Conservation (phyloP, 2,888 invertebrate species). For the Coecobrya sp. region DNA sequence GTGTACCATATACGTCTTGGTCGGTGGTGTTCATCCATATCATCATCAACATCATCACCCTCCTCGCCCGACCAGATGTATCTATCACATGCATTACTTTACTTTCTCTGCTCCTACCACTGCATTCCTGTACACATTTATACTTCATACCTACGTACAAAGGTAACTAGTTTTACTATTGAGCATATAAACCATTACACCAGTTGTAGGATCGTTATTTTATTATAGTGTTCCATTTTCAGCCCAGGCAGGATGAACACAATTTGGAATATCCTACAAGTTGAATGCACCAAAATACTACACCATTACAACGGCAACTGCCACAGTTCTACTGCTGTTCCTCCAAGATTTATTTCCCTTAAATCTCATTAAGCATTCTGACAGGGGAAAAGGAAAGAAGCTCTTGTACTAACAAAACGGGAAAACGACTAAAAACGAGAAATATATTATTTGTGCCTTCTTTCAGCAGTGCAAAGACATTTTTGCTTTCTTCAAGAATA, state of each 20-base stretch:
- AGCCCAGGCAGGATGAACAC: conserved; percentile 51
- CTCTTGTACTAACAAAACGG: conserved; percentile 46
- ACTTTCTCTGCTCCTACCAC: neutral
- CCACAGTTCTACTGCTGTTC: conserved; percentile 34
- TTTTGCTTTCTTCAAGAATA: conserved; percentile 51
- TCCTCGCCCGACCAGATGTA: neutral
- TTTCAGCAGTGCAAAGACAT: conserved; percentile 22
- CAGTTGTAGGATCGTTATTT: neutral
- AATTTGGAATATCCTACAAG: conserved; percentile 39
- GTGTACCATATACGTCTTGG: conserved; percentile 24
- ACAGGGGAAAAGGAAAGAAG: conserved; percentile 75
- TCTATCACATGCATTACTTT: neutral
- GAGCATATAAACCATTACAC: too few relatives aligned
- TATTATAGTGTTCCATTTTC: conserved; percentile 51
- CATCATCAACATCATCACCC: neutral
- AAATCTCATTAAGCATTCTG: conserved; percentile 85
- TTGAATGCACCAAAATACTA: conserved; percentile 42
- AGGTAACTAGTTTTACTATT: neutral
- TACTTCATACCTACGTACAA: neutral
- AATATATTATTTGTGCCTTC: conserved; percentile 28
- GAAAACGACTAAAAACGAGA: conserved; percentile 31
- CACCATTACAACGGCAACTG: conserved; percentile 53
- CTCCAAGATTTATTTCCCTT: conserved; percentile 83
- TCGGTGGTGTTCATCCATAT: conserved; percentile 17
- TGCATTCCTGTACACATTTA: conserved; percentile 46